Percentiles rank a stretch among this genome's conserved stretches.
These are phyloP conservation scores for Laodelphax striatellus DNA, from an alignment of 1,140 invertebrate species.

Conservation along the genomic window DNA sequence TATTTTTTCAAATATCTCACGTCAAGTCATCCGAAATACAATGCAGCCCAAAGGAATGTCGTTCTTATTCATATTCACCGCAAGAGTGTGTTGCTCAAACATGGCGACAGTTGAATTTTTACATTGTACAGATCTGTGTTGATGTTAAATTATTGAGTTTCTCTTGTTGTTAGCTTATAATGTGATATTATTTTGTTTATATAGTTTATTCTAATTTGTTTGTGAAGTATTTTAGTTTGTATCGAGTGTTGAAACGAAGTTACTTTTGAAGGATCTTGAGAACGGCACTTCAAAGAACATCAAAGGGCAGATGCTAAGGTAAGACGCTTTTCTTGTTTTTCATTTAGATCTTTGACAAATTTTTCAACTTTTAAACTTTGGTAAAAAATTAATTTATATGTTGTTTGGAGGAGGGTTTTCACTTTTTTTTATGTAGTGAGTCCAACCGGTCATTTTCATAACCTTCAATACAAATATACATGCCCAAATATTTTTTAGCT, in stretches of 20 bases:
- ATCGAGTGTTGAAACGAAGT: neutral
- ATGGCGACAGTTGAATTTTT: constrained; percentile 1
- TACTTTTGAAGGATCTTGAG: neutral
- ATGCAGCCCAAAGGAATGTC: neutral
- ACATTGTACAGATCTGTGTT: neutral
- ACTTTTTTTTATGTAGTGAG: no score
- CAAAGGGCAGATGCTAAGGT: neutral
- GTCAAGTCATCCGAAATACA: no score
- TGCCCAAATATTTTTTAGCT: no score
- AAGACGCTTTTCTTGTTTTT: neutral
- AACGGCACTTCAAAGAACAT: neutral
- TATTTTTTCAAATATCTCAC: no score
- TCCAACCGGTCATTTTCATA: no score
- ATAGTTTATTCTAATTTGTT: neutral
- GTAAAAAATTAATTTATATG: no score
- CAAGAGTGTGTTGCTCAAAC: neutral
- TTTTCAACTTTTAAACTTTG: no score
- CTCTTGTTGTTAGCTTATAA: neutral
- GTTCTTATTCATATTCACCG: neutral
- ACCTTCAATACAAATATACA: no score
- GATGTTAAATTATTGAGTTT: neutral
- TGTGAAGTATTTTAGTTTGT: neutral
- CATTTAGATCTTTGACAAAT: no score
- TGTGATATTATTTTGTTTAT: neutral
- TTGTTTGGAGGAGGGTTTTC: no score